Conservation (phyloP, 2,888 invertebrate species). For the Melinaea marsaeus region DNA sequence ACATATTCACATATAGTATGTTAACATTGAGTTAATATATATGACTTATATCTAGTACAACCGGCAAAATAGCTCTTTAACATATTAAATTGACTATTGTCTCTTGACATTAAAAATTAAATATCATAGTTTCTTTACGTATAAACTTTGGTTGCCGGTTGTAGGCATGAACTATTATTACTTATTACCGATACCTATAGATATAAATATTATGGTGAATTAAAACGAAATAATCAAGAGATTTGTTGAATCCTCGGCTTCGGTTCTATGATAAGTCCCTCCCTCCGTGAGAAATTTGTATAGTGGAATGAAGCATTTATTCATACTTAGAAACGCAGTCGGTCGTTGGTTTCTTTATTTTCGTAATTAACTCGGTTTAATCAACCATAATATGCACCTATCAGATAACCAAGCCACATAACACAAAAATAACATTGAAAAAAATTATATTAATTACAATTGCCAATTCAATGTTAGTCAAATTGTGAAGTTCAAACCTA, state of each 20-base stretch:
- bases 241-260: neutral
- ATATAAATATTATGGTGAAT: constrained; percentile 2
- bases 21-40: constrained; percentile 67
- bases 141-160: constrained; percentile 31
- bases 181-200: constrained; percentile 27
- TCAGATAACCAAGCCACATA: constrained; percentile 1
- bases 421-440: neutral
- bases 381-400: neutral
- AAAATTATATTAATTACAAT: neutral
- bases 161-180: constrained; percentile 29
- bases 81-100: constrained; percentile 50
- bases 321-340: too few species aligned
- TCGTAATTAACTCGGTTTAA: neutral
- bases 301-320: too few species aligned
- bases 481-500: too few species aligned
- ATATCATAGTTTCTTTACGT: constrained; percentile 16
- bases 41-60: constrained; percentile 36
- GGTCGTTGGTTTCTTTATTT: neutral
- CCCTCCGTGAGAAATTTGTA: too few species aligned
- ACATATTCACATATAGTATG: constrained; percentile 74
- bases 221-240: neutral
- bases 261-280: too few species aligned
- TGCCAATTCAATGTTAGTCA: neutral
- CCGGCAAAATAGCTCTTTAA: constrained; percentile 42
- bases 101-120: constrained; percentile 23